phyloP scores from a whole-genome alignment of 2,113 vertebrate species.

The Tetraodon nigroviridis region DNA sequence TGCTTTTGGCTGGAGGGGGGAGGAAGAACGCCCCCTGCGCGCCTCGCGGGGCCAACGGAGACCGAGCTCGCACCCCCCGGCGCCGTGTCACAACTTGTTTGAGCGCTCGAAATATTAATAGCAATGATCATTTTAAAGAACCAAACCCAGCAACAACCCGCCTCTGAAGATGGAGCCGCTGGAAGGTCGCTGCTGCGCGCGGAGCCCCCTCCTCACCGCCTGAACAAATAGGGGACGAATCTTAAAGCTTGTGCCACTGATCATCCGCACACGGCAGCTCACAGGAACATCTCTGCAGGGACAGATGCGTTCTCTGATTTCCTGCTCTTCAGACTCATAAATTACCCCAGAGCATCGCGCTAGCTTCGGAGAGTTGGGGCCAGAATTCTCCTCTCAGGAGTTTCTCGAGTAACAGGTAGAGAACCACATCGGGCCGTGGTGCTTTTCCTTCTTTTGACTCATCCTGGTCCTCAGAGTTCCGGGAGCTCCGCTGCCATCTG shows the following conservation, averaged over 20 bases:
- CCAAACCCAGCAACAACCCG: too few species aligned
- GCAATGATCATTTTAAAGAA: too few species aligned
- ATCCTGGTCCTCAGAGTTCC: too few species aligned
- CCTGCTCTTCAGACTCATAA: neutral
- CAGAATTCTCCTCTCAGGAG: neutral
- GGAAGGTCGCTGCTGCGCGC: neutral
- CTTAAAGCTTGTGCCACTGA: slow-evolving; percentile 4
- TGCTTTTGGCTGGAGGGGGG: slow-evolving; percentile 14
- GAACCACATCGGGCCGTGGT: neutral
- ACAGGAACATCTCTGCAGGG: neutral
- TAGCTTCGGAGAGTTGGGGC: slow-evolving; percentile 20
- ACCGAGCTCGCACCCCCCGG: slow-evolving; percentile 39
- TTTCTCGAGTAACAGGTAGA: neutral
- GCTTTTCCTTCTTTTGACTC: too few species aligned
- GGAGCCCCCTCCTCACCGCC: neutral
- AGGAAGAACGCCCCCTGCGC: slow-evolving; percentile 19
- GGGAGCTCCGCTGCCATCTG: too few species aligned
- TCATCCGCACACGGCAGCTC: slow-evolving; percentile 5
- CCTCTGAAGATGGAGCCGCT: too few species aligned
- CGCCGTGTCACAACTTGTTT: slow-evolving; percentile 66
- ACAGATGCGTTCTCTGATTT: too few species aligned
- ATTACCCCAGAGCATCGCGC: too few species aligned
- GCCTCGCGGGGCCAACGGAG: slow-evolving; percentile 40
- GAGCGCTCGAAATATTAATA: slow-evolving; percentile 11
- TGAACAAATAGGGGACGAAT: slow-evolving; percentile 50